Evolutionary conservation across 2,888 invertebrate species (phyloP).

Genomic region (Nomada hirtipes): DNA sequence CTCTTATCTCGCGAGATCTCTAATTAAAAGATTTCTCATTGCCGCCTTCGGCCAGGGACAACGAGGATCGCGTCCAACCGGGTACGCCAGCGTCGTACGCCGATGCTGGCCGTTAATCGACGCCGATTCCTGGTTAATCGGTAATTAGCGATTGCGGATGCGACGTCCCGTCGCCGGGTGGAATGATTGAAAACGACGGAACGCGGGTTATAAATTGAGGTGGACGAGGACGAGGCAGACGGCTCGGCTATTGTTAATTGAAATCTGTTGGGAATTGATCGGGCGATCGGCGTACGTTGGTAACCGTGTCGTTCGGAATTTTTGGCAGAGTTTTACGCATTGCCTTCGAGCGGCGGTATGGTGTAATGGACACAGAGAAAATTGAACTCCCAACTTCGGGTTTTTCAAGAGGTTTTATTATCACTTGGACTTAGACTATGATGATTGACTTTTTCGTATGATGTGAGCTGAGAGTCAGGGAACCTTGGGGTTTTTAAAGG

Average conservation of each 20-base stretch:
- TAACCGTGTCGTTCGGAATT: too few species aligned
- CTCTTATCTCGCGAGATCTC: constrained; percentile 72
- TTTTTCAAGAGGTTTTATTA: too few species aligned
- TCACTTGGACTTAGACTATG: too few species aligned
- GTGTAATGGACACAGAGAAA: too few species aligned
- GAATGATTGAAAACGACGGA: constrained; percentile 20
- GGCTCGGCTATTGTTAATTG: background rate
- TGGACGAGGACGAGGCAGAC: background rate
- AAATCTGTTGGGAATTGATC: too few species aligned
- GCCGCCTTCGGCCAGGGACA: constrained; percentile 51
- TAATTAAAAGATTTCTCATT: constrained; percentile 77
- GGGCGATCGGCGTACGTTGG: too few species aligned
- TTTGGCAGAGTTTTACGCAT: too few species aligned
- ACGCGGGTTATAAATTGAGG: background rate
- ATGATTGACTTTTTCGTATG: too few species aligned
- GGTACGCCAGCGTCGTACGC: constrained; percentile 26
- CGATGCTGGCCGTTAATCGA: constrained; percentile 46
- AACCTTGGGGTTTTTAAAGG: too few species aligned
- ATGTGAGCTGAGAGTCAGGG: too few species aligned
- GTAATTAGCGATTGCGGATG: constrained; percentile 50
- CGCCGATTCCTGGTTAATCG: constrained; percentile 44
- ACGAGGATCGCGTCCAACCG: constrained; percentile 30
- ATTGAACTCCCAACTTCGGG: too few species aligned
- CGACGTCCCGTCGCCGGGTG: background rate
- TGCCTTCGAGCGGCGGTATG: too few species aligned